A percentile compares a stretch with the other conserved stretches of the same genome.
These are phyloP conservation scores for Triops longicaudatus DNA, from an alignment of 1,140 invertebrate genomes.

Conservation along the genomic window DNA sequence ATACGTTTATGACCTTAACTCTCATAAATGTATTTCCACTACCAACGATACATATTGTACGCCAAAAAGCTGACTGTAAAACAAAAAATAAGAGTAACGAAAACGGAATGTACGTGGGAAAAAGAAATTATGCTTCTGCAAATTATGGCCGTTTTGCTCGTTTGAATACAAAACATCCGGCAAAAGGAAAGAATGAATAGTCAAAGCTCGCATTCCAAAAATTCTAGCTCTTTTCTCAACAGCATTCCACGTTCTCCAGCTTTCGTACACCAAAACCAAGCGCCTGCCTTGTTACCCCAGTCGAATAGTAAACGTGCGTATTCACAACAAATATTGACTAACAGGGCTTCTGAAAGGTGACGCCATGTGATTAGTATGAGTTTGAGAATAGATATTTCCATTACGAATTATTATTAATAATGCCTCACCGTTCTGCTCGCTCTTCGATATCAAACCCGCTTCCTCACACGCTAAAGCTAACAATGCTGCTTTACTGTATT, in stretches of 20 bases:
- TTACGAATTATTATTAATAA: neutral
- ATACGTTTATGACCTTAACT: neutral
- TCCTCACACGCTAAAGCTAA: neutral
- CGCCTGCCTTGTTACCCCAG: neutral
- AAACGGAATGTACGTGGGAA: neutral
- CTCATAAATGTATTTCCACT: neutral
- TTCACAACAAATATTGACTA: neutral
- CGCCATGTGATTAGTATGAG: no score
- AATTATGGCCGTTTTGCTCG: neutral
- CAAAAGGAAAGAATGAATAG: neutral
- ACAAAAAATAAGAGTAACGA: neutral
- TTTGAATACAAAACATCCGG: neutral
- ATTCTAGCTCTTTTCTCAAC: neutral
- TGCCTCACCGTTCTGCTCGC: neutral
- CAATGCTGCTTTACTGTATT: neutral
- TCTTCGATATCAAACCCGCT: neutral
- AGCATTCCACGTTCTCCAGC: neutral
- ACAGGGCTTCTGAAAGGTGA: neutral
- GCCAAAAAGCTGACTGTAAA: neutral
- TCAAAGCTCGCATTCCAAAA: neutral
- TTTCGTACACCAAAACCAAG: neutral
- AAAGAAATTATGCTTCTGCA: no score
- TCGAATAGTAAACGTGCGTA: neutral
- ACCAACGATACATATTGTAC: neutral
- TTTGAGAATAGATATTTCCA: no score